Evolutionary conservation across 2,113 vertebrate genomes (phyloP), one percentile per base, ranked within the genome.

Genomic region (Pachycephala philippinensis): DNA sequence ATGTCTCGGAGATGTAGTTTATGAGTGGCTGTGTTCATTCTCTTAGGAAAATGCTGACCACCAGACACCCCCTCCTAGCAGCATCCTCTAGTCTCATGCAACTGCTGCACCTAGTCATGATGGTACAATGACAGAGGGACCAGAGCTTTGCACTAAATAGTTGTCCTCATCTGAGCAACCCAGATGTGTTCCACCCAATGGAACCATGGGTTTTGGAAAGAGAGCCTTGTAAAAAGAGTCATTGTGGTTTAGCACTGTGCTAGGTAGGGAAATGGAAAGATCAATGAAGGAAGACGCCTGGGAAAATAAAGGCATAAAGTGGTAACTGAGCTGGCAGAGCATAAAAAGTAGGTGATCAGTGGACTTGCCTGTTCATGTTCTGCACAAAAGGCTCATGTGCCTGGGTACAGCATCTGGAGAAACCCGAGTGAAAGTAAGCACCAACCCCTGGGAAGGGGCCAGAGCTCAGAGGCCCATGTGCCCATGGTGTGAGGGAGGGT

Each of bases 401-500:
- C 50, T 42, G 16, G 23, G 17, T 83, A n/a, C 7, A 77, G 7
- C 5, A 40, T 16, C 45, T 39, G 27, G 13, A 54, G 37, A 63
- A 8, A 68, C 20, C 17, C 1, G 1, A 42, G 21, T n/a, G 22
- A 59, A 77, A 31, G 39, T 20, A 59, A 72, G 16, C 0, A 0
- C 27, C 15, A 39, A 7, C 3, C 2, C 4, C 9, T 68, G 39
- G 4, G 27, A 47, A 18, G 37, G 6, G 11, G 53, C 15, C 6
- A 42, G 8, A 11, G 11, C 6, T 50, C 30, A 54, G 56, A 44
- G 31, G 4, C 14, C 11, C 33, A 22, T 6, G 6, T 50, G 39
- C 24, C 6, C 0, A 0, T 33, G 17, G 18, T 27, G 24, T 0
- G 0, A 44, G 15, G 2, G 6, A 17, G 28, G 10, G 5, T 50